Evolutionary conservation across 2,113 vertebrate species (phyloP), one percentile per base, ranked within the genome.

Genomic region (Notarius lentiginosus): DNA sequence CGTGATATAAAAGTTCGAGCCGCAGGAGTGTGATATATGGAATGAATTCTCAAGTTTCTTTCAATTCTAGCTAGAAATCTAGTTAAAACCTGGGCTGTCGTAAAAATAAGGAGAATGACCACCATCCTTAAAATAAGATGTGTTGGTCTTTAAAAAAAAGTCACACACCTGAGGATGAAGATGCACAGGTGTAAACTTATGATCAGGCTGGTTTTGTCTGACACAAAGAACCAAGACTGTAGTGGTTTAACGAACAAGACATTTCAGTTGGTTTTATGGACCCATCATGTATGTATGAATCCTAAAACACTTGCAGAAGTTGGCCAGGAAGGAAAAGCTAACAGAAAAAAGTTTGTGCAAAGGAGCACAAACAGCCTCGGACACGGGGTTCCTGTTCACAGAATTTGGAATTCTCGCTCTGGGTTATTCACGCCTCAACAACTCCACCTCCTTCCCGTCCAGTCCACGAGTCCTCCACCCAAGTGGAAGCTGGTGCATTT

Each of bases 401-500:
- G 63, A 22, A 56, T 73, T 47, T 66, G 60, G 73, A 88, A 79
- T 55, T 83, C 84, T 56, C 76, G 68, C 85, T 76, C 84, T 41
- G 27, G 79, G 53, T 87, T 76, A 66, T 58, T 60, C 68, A 75
- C 55, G 56, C 82, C 86, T 17, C 24, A 60, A 61, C 51, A 88
- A 56, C 86, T 87, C 77, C 84, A 75, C 84, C 56, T 83, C 41
- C 41, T 41, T 41, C 51, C 84, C 47, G 73, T 89, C 84, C 83
- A 55, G 58, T 68, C 89, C 88, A 58, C 90, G 86, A 86, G 87
- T 88, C 87, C 86, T 91, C 88, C 90, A 88, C 85, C 92, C 94
- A 82, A 90, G 87, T 90, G 89, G 91, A 94, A 92, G 89, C 89
- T 84, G 75, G 77, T 89, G 88, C 85, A 90, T 93, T 94, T 94